phyloP scores from a whole-genome alignment of 1,140 invertebrate species.

The Zaprionus nigranus region DNA sequence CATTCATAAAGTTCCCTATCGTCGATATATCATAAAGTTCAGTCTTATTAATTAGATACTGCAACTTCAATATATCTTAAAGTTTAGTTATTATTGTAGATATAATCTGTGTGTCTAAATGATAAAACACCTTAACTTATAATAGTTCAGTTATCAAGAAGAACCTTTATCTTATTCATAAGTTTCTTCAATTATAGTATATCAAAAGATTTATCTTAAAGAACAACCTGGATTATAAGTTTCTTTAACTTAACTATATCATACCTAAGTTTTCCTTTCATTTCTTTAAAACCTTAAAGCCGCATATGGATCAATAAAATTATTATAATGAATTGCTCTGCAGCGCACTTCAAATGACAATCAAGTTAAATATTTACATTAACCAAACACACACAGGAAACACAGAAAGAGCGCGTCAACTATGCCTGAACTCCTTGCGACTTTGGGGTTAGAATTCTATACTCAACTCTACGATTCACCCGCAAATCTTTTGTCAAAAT shows the following conservation, averaged over 20 bases:
- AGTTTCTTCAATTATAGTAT: background rate
- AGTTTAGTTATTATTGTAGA: background rate
- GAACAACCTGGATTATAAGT: background rate
- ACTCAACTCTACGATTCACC: slow-evolving; percentile 39
- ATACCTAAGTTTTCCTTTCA: background rate
- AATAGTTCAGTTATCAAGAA: background rate
- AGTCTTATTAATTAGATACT: no score
- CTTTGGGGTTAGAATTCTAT: slow-evolving; percentile 15
- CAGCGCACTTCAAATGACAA: slow-evolving; percentile 76
- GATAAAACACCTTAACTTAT: background rate
- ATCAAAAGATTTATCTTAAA: background rate
- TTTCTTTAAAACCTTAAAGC: slow-evolving; percentile 4
- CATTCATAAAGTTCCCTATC: no score
- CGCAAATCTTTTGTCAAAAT: slow-evolving; percentile 70
- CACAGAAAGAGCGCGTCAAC: slow-evolving; percentile 1
- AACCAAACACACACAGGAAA: slow-evolving; percentile 48
- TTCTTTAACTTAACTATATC: background rate
- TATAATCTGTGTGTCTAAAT: no score
- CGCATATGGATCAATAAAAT: slow-evolving; percentile 15
- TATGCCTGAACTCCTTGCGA: slow-evolving; percentile 33
- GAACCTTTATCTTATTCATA: background rate
- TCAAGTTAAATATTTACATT: slow-evolving; percentile 78
- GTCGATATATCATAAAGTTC: no score
- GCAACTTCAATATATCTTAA: background rate
- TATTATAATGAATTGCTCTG: slow-evolving; percentile 60